A percentile compares a stretch with the other conserved stretches of the same genome.
Evolutionary conservation across 2,797 vertebrate species (phyloP).

Genomic region (Molothrus ater): DNA sequence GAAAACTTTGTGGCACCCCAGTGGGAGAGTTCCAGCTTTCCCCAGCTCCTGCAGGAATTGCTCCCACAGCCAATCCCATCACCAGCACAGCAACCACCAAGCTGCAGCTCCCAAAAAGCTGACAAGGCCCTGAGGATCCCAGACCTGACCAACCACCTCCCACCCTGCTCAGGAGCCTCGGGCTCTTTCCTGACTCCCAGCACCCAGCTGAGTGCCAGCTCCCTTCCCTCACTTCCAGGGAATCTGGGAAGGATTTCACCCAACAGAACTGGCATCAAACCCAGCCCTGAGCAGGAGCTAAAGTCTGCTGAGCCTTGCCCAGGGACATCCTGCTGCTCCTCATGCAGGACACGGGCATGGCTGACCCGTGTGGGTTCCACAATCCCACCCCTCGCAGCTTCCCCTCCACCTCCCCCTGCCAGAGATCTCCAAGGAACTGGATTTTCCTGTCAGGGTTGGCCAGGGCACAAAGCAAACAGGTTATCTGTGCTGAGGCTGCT

Average conservation of each 20-base stretch:
- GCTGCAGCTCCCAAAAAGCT: background rate
- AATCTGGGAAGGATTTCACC: background rate
- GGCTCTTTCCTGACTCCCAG: background rate
- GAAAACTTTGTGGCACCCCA: background rate
- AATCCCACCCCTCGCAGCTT: background rate
- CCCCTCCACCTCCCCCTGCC: background rate
- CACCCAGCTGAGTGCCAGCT: background rate
- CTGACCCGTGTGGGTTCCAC: background rate
- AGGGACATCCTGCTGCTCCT: background rate
- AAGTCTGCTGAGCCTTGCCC: background rate
- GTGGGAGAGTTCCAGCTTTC: background rate
- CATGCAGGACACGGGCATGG: accelerated
- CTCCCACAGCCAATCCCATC: background rate
- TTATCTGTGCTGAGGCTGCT: constrained; percentile 19
- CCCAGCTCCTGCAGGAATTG: background rate
- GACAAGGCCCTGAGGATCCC: background rate
- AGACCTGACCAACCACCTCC: background rate
- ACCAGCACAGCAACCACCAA: background rate
- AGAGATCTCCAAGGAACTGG: constrained; percentile 22
- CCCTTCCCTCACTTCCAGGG: background rate
- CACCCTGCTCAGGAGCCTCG: background rate
- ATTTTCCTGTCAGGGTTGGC: constrained; percentile 47
- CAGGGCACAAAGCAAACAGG: constrained; percentile 56
- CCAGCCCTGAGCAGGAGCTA: background rate
- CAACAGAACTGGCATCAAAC: background rate